A percentile compares a stretch with the other conserved stretches of the same genome.
phyloP scores from a whole-genome alignment of 2,888 invertebrate species.

The Danaus chrysippus region DNA sequence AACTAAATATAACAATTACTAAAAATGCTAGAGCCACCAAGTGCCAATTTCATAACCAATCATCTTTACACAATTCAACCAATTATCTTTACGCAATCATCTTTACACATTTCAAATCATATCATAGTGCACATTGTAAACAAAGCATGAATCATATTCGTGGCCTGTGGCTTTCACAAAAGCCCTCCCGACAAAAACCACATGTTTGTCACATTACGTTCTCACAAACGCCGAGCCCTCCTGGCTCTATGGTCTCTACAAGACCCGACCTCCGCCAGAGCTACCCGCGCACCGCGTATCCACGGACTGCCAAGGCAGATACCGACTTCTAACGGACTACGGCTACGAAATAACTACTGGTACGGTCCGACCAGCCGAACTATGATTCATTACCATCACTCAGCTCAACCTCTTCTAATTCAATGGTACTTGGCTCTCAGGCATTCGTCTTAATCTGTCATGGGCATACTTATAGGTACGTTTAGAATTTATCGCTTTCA shows the following conservation, averaged over 20 bases:
- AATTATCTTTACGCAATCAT: too few species aligned
- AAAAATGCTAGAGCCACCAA: background rate
- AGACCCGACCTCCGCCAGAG: slow-evolving; percentile 14
- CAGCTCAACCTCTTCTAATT: background rate
- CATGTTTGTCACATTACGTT: slow-evolving; percentile 1
- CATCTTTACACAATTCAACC: too few species aligned
- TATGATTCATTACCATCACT: background rate
- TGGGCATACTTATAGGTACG: slow-evolving; percentile 32
- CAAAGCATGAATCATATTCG: too few species aligned
- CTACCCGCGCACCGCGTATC: slow-evolving; percentile 14
- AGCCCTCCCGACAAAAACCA: background rate
- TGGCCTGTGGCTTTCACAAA: background rate
- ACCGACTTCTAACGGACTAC: background rate
- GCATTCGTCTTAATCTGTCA: slow-evolving; percentile 23
- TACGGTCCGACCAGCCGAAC: too few species aligned
- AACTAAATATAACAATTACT: background rate
- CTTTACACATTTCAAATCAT: too few species aligned
- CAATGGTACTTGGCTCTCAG: background rate
- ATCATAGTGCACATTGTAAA: too few species aligned
- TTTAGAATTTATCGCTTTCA: slow-evolving; percentile 23
- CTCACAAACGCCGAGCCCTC: background rate
- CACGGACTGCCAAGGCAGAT: slow-evolving; percentile 13
- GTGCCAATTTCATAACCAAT: too few species aligned
- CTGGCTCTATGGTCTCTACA: slow-evolving; percentile 5
- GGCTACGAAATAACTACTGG: too few species aligned